phyloP scores from a whole-genome alignment of 2,113 vertebrate species.

The Lagopus muta region DNA sequence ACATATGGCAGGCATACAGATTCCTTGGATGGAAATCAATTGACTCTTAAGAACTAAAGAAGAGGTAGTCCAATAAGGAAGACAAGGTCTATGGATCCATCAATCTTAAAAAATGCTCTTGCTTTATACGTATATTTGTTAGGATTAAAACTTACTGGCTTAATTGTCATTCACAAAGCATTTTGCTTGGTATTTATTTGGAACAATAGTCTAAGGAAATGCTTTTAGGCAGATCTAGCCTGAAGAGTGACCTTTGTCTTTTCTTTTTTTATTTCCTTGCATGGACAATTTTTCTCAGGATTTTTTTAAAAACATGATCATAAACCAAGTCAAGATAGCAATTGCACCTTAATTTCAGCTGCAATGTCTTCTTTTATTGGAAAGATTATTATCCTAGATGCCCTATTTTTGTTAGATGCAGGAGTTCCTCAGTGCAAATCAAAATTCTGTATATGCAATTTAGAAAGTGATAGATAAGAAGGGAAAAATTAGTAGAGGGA shows the following conservation, averaged over 20 bases:
- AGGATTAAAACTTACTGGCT: slow-evolving; percentile 13
- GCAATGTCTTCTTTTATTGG: neutral
- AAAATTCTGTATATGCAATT: neutral
- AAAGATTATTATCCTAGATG: neutral
- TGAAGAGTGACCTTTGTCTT: neutral
- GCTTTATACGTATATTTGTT: neutral
- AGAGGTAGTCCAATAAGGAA: neutral
- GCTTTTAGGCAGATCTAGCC: neutral
- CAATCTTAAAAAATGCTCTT: neutral
- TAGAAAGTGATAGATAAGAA: neutral
- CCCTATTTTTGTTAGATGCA: neutral
- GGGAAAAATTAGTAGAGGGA: neutral
- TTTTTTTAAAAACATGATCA: neutral
- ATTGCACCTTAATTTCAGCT: neutral
- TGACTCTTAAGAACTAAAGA: neutral
- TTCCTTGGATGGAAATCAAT: neutral
- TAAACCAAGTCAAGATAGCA: neutral
- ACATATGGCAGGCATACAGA: neutral
- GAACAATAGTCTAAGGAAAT: neutral
- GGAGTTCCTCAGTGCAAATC: neutral
- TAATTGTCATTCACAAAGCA: neutral
- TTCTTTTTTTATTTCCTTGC: neutral
- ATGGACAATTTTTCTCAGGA: neutral
- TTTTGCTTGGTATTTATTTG: neutral
- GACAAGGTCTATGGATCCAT: neutral